Evolutionary conservation across 2,888 invertebrate species (phyloP).

Genomic region (Cryptosula pallasiana): DNA sequence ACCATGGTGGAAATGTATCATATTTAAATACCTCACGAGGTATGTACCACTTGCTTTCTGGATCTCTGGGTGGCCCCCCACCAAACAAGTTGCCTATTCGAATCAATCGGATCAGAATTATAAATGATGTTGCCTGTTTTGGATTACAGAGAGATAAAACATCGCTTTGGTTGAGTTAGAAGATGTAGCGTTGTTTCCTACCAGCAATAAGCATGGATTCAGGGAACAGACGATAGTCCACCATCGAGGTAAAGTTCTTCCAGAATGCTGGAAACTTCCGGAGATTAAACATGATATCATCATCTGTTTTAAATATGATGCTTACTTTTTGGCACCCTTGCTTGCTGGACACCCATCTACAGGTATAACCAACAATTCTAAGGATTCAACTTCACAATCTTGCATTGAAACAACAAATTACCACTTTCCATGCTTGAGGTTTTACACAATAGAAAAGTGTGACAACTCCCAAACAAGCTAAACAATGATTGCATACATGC

Average conservation of each 20-base stretch:
- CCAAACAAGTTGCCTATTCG: background rate
- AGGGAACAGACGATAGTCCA: background rate
- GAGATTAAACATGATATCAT: slow-evolving; percentile 2
- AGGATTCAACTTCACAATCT: background rate
- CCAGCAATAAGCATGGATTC: background rate
- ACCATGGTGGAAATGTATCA: slow-evolving; percentile 15
- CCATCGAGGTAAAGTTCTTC: background rate
- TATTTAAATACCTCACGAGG: slow-evolving; percentile 1
- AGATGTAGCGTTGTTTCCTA: no score
- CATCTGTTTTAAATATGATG: slow-evolving; percentile 1
- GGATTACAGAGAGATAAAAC: no score
- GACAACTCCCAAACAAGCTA: no score
- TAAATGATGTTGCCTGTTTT: no score
- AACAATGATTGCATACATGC: no score
- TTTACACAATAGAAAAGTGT: no score
- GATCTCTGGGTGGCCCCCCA: slow-evolving; percentile 7
- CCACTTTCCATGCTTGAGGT: no score
- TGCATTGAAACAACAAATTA: background rate
- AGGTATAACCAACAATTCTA: background rate
- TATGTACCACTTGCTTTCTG: slow-evolving; percentile 3
- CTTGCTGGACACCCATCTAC: slow-evolving; percentile 5
- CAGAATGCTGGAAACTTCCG: slow-evolving; percentile 8
- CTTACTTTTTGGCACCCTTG: background rate
- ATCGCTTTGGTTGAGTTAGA: no score
- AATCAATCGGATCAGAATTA: no score